Evolutionary conservation across 2,113 vertebrate genomes (phyloP).

Genomic region (Hemicordylus capensis): DNA sequence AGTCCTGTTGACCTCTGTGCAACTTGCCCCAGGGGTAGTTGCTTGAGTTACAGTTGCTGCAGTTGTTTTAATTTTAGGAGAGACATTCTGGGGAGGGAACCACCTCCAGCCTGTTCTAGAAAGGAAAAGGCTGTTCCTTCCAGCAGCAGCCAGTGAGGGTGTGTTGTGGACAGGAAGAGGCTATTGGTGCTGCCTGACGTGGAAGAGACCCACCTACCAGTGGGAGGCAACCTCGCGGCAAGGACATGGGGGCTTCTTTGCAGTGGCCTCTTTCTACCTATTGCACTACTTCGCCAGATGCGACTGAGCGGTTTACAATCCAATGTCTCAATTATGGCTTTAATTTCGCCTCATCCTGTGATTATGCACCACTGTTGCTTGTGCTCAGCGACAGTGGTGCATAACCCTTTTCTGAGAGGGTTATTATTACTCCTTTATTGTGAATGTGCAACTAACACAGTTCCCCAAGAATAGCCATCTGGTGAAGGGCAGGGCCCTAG

Average conservation of each 20-base stretch:
- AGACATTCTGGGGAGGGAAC: background rate
- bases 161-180: background rate
- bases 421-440: background rate
- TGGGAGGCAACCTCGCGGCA: background rate
- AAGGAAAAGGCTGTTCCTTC: background rate
- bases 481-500: background rate
- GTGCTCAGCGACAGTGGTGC: too few species aligned
- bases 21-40: background rate
- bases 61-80: background rate
- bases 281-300: background rate
- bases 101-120: background rate
- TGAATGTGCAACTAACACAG: background rate
- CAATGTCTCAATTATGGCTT: conserved; percentile 65
- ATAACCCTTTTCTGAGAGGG: conserved; percentile 16
- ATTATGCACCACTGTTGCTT: conserved; percentile 12
- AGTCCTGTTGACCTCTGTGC: background rate
- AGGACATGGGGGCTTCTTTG: background rate
- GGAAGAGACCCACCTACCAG: too few species aligned
- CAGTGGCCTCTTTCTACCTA: too few species aligned
- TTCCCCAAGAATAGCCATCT: conserved; percentile 5
- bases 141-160: background rate
- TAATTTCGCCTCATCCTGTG: conserved; percentile 31
- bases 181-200: background rate
- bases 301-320: conserved; percentile 46
- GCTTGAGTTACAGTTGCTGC: background rate